A percentile compares a stretch with the other conserved stretches of the same genome.
Evolutionary conservation across 1,140 invertebrate species (phyloP).

Genomic region (Homarus americanus): DNA sequence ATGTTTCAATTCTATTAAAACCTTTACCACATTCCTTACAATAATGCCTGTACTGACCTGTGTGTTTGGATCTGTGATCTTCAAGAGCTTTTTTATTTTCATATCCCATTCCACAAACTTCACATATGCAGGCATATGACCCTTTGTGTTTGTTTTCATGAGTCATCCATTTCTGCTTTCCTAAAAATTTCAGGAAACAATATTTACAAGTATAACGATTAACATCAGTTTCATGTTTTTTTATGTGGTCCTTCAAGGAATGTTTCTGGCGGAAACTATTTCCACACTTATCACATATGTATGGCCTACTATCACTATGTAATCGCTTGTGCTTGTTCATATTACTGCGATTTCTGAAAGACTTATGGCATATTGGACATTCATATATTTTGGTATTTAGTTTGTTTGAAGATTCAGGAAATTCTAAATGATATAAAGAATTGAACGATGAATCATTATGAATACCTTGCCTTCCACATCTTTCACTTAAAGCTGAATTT

Average conservation of each 20-base stretch:
- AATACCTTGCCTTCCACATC: background rate
- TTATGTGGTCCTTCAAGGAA: background rate
- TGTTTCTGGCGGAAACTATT: conserved; percentile 16
- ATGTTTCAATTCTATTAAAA: conserved; percentile 24
- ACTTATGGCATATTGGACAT: conserved; percentile 17
- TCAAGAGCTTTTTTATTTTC: conserved; percentile 21
- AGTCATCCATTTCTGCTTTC: conserved; percentile 6
- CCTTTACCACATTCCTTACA: background rate
- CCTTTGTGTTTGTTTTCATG: conserved; percentile 36
- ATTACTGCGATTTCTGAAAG: conserved; percentile 17
- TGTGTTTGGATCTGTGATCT: conserved; percentile 18
- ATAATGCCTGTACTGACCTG: conserved; percentile 7
- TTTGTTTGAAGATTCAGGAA: background rate
- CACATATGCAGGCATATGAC: conserved; percentile 5
- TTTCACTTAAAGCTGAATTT: background rate
- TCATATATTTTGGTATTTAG: background rate
- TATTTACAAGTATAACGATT: conserved; percentile 18
- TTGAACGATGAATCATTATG: too few relatives aligned
- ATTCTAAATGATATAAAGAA: too few relatives aligned
- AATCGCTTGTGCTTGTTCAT: conserved; percentile 19
- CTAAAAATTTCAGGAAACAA: background rate
- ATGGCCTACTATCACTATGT: conserved; percentile 3
- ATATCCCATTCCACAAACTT: conserved; percentile 19
- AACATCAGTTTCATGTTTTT: background rate
- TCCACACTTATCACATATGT: conserved; percentile 23